Conservation (phyloP, 1,140 invertebrate species). For the Drosophila teissieri region DNA sequence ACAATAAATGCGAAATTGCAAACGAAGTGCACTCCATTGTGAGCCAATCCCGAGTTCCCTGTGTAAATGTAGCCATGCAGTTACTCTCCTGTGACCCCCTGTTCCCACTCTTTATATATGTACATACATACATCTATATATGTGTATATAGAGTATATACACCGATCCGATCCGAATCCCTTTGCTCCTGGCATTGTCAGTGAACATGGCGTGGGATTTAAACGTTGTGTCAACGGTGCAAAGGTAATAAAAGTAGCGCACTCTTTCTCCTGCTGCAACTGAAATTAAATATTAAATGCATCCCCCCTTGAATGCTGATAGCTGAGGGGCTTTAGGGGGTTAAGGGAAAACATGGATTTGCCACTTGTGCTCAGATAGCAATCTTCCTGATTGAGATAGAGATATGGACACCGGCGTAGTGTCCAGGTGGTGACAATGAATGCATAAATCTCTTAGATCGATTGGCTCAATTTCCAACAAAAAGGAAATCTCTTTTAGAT, state of each 20-base stretch:
- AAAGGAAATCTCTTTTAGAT: neutral
- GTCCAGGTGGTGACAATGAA: neutral
- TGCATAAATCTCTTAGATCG: slow-evolving; percentile 6
- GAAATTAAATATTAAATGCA: slow-evolving; percentile 80
- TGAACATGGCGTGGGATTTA: slow-evolving; percentile 68
- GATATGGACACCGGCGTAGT: slow-evolving; percentile 5
- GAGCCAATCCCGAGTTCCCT: slow-evolving; percentile 32
- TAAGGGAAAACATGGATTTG: slow-evolving; percentile 34
- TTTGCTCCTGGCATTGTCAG: slow-evolving; percentile 58
- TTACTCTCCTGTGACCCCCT: slow-evolving; percentile 28
- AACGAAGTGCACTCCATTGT: slow-evolving; percentile 52
- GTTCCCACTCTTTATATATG: neutral
- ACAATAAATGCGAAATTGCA: slow-evolving; percentile 75
- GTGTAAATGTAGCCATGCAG: slow-evolving; percentile 58
- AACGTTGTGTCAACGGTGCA: slow-evolving; percentile 69
- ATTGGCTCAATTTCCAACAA: neutral
- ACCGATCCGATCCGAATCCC: slow-evolving; percentile 35
- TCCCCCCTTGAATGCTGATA: slow-evolving; percentile 53
- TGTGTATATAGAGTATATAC: slow-evolving; percentile 13
- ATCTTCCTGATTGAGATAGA: slow-evolving; percentile 33
- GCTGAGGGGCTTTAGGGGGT: slow-evolving; percentile 28
- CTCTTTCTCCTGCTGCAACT: slow-evolving; percentile 30
- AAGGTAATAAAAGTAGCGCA: slow-evolving; percentile 77
- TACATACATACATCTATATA: neutral
- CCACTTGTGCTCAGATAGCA: slow-evolving; percentile 22